These are phyloP conservation scores for Drosophila colorata DNA, from an alignment of 2,888 invertebrate species.

Conservation along the genomic window DNA sequence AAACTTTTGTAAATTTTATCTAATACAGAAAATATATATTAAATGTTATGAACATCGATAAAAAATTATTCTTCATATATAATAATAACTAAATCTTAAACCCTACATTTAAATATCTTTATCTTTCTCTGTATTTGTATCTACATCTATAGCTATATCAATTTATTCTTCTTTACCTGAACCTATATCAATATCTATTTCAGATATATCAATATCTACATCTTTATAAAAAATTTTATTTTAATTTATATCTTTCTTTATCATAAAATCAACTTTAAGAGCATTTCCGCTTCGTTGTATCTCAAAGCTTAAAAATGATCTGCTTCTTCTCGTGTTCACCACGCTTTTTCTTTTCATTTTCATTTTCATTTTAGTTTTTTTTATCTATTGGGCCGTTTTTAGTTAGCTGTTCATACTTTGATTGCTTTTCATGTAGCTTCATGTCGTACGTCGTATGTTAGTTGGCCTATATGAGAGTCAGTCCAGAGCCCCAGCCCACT, in stretches of 20 bases:
- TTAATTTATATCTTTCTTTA: not conserved
- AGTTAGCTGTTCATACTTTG: constrained; percentile 40
- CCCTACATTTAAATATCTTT: too few species aligned
- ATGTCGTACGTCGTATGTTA: constrained; percentile 32
- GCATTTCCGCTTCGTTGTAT: constrained; percentile 16
- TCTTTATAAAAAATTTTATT: too few species aligned
- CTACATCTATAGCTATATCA: not conserved
- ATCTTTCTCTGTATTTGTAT: too few species aligned
- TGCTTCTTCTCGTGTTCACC: not conserved
- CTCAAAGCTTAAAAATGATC: constrained; percentile 7
- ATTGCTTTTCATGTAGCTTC: constrained; percentile 64
- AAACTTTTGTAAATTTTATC: too few species aligned
- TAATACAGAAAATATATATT: too few species aligned
- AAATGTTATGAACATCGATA: too few species aligned
- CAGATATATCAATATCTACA: not conserved
- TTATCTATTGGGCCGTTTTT: constrained; percentile 1
- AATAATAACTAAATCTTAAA: too few species aligned
- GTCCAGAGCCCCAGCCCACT: not conserved
- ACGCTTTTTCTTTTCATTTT: not conserved
- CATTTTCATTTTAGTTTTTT: constrained; percentile 5
- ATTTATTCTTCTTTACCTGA: not conserved
- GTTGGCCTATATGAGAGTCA: constrained; percentile 16
- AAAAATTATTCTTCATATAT: too few species aligned
- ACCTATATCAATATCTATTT: not conserved
- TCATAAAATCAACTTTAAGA: constrained; percentile 9